Conservation (phyloP, 2,888 invertebrate genomes). For the Panzeria rudis region DNA sequence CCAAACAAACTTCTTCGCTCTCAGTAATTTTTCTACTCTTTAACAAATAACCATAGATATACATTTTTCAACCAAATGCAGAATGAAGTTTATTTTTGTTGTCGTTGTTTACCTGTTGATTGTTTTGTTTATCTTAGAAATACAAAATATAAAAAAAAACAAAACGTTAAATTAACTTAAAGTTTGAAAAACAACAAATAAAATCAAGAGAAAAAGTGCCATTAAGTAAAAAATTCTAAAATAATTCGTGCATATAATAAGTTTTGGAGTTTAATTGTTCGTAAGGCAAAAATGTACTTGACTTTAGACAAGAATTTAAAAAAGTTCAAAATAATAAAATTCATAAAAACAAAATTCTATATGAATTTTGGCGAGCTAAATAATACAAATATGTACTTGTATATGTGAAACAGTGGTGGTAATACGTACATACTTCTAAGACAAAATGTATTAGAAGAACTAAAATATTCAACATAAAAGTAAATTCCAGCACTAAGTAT, state of each 20-base stretch:
- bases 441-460: not conserved
- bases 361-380: not conserved
- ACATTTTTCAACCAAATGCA: constrained; percentile 48
- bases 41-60: constrained; percentile 8
- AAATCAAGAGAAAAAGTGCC: not conserved
- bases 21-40: not conserved
- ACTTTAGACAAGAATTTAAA: not conserved
- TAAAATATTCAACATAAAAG: not conserved
- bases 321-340: not conserved
- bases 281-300: not conserved
- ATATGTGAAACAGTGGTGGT: too few relatives aligned
- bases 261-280: constrained; percentile 18
- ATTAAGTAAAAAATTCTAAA: constrained; percentile 1
- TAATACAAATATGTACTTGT: too few relatives aligned
- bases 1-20: constrained; percentile 5
- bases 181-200: not conserved
- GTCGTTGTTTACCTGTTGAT: constrained; percentile 63
- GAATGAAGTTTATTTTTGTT: constrained; percentile 36
- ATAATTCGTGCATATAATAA: constrained; percentile 27
- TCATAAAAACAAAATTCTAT: not conserved
- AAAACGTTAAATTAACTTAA: not conserved
- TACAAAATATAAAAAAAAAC: constrained; percentile 26
- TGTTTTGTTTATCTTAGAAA: constrained; percentile 34
- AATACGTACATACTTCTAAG: too few relatives aligned
- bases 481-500: too few relatives aligned